phyloP scores from a whole-genome alignment of 2,888 invertebrate species.

The Achlya flavicornis region DNA sequence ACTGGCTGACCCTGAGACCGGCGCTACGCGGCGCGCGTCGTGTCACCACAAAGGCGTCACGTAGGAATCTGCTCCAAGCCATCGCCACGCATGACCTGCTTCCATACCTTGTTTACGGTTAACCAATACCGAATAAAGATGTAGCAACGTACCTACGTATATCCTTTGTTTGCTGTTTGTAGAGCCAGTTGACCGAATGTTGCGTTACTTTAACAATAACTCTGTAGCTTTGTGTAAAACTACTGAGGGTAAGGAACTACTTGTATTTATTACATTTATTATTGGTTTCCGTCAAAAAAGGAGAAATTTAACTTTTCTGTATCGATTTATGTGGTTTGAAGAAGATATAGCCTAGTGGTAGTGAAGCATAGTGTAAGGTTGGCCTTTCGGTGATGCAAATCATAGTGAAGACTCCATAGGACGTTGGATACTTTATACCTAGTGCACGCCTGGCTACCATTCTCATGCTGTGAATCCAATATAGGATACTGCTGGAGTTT shows the following conservation, averaged over 20 bases:
- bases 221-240: slow-evolving; percentile 2
- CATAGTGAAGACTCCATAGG: too few species aligned
- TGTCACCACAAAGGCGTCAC: slow-evolving; percentile 39
- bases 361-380: too few species aligned
- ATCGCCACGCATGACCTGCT: slow-evolving; percentile 37
- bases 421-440: too few species aligned
- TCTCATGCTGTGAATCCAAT: too few species aligned
- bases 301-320: not conserved
- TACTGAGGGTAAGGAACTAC: not conserved
- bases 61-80: slow-evolving; percentile 37
- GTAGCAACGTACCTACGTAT: slow-evolving; percentile 8
- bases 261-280: not conserved
- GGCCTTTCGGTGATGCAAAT: too few species aligned
- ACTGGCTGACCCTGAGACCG: slow-evolving; percentile 25
- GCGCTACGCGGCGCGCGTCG: slow-evolving; percentile 1
- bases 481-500: too few species aligned
- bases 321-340: not conserved
- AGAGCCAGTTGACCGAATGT: not conserved
- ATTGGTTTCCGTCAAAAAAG: not conserved
- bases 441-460: too few species aligned
- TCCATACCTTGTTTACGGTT: slow-evolving; percentile 37
- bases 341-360: too few species aligned
- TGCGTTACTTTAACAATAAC: slow-evolving; percentile 5
- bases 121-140: slow-evolving; percentile 31
- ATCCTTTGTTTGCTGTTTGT: not conserved